phyloP scores from a whole-genome alignment of 2,888 invertebrate genomes.

The Meandrusa payeni region DNA sequence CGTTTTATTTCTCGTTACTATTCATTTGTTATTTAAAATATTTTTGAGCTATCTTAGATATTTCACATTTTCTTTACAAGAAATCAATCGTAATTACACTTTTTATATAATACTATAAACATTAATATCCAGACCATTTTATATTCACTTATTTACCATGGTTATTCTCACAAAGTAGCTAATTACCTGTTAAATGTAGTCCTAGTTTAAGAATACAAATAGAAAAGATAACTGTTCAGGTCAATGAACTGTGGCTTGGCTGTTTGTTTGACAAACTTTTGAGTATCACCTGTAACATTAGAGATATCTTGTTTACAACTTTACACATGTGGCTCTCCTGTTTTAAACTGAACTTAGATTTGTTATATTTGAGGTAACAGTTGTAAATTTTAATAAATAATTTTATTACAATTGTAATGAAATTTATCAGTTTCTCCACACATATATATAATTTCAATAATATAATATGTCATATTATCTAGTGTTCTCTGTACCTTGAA shows the following conservation, averaged over 20 bases:
- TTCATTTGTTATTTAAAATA: too few species aligned
- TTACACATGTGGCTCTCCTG: constrained; percentile 4
- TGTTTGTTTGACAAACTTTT: constrained; percentile 24
- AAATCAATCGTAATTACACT: too few species aligned
- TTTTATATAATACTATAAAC: not conserved
- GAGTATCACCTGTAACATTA: constrained; percentile 22
- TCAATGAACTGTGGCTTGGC: constrained; percentile 21
- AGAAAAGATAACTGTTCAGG: constrained; percentile 25
- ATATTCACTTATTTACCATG: not conserved
- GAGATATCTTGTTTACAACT: constrained; percentile 14
- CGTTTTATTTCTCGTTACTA: too few species aligned
- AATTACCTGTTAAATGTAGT: constrained; percentile 12
- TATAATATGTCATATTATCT: too few species aligned
- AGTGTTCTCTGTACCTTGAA: too few species aligned
- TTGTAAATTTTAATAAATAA: too few species aligned
- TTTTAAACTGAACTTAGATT: constrained; percentile 3
- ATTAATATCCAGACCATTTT: not conserved
- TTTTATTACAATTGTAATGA: too few species aligned
- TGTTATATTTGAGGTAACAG: too few species aligned
- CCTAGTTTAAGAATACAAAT: constrained; percentile 20
- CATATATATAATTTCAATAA: too few species aligned
- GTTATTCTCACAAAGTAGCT: constrained; percentile 5
- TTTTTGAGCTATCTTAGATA: too few species aligned
- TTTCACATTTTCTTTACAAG: too few species aligned
- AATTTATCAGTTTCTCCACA: too few species aligned